Conservation (phyloP, 1,140 invertebrate species). For the Ceratosolen solmsi region DNA sequence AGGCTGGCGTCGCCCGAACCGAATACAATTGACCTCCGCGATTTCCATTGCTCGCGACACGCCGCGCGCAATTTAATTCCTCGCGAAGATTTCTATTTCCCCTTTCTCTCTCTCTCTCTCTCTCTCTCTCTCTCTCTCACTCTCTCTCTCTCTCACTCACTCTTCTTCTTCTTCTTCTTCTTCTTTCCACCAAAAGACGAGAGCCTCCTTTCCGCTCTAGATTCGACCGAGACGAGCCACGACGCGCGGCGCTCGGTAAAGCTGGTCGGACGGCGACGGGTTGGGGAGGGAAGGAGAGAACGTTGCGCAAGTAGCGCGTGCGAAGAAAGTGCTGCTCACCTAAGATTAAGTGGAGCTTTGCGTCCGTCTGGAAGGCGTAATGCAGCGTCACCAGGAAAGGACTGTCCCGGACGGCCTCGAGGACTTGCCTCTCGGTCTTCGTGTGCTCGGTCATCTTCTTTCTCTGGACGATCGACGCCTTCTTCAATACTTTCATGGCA, state of each 20-base stretch:
- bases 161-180: not conserved
- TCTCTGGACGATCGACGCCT: conserved; percentile 91
- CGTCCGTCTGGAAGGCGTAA: conserved; percentile 95
- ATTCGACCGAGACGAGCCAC: no score
- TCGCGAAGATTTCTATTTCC: no score
- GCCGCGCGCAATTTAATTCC: no score
- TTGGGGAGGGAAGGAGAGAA: no score
- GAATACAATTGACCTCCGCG: no score
- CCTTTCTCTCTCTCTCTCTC: no score
- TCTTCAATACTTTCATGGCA: conserved; percentile 96
- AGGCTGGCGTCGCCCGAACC: no score
- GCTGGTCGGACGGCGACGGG: no score
- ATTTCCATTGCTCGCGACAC: no score
- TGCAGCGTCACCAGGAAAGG: conserved; percentile 94
- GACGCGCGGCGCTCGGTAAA: no score
- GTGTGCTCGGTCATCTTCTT: conserved; percentile 96
- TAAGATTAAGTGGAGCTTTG: conserved; percentile 92
- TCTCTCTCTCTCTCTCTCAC: no score
- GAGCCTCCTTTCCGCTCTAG: no score
- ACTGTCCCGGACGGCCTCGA: conserved; percentile 90
- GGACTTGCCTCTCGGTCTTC: conserved; percentile 89
- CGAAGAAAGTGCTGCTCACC: conserved; percentile 76
- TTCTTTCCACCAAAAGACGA: not conserved
- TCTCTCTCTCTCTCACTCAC: not conserved
- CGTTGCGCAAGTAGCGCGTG: not conserved